Percentiles rank a stretch among this genome's conserved stretches.
Conservation (phyloP, 1,140 invertebrate species). For the Drosophila tani region DNA sequence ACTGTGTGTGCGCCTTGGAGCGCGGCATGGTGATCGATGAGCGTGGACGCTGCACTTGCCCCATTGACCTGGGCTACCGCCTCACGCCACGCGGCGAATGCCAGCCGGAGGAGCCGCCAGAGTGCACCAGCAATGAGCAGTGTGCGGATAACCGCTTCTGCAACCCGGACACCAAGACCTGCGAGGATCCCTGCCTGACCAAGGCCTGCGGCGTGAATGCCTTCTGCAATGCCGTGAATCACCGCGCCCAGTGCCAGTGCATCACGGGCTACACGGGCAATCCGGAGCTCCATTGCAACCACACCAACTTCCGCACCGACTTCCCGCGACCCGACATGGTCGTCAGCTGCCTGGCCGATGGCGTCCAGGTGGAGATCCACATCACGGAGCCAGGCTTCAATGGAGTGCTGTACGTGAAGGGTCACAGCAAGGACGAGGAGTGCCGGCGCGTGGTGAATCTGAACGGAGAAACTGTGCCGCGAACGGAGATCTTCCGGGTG, state of each 20-base stretch:
- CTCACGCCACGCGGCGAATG: conserved; percentile 89
- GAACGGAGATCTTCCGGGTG: conserved; percentile 94
- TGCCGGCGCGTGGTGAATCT: conserved; percentile 93
- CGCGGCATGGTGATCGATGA: conserved; percentile 91
- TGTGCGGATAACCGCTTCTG: conserved; percentile 92
- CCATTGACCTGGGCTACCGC: conserved; percentile 89
- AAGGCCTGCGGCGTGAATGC: conserved; percentile 91
- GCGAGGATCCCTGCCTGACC: conserved; percentile 90
- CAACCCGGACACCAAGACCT: conserved; percentile 88
- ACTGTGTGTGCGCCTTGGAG: conserved; percentile 92
- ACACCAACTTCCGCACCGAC: conserved; percentile 88
- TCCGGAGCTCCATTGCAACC: conserved; percentile 91
- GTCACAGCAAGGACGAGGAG: conserved; percentile 96
- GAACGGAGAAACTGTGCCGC: conserved; percentile 88
- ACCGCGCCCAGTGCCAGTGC: conserved; percentile 93
- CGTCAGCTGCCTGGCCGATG: conserved; percentile 95
- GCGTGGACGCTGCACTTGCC: conserved; percentile 92
- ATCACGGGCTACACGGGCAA: conserved; percentile 92
- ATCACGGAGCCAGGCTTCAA: conserved; percentile 93
- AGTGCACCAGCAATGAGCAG: conserved; percentile 90
- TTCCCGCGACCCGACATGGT: conserved; percentile 94
- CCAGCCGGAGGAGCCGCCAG: conserved; percentile 86
- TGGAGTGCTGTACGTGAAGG: conserved; percentile 96
- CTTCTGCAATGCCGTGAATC: conserved; percentile 91
- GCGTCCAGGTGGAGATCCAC: conserved; percentile 94